phyloP scores from a whole-genome alignment of 2,888 invertebrate genomes.

The Cybosia mesomella region DNA sequence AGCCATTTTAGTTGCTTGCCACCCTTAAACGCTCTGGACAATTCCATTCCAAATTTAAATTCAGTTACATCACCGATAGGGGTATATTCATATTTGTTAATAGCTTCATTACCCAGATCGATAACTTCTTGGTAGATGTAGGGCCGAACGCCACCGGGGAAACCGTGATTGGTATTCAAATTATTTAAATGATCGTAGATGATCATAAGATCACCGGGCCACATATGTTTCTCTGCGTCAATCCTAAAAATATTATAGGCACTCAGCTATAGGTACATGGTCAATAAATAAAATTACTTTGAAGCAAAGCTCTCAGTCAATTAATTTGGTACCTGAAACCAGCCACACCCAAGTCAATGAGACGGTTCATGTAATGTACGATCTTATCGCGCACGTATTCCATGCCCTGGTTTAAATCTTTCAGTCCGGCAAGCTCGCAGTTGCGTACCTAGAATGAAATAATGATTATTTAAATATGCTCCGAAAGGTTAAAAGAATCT shows the following conservation, averaged over 20 bases:
- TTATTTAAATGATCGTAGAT: constrained; percentile 89
- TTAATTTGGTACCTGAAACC: constrained; percentile 88
- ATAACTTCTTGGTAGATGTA: constrained; percentile 93
- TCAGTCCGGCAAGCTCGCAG: constrained; percentile 92
- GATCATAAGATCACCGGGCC: constrained; percentile 90
- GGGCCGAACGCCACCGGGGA: constrained; percentile 87
- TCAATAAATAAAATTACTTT: neutral
- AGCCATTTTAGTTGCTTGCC: constrained; percentile 88
- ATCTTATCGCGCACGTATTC: constrained; percentile 90
- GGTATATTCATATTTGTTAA: constrained; percentile 84
- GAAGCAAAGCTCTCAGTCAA: too few relatives aligned
- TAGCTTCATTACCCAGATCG: constrained; percentile 87
- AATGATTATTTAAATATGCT: neutral
- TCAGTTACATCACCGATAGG: constrained; percentile 90
- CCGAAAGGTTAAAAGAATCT: too few relatives aligned
- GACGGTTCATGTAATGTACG: constrained; percentile 88
- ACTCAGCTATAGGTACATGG: neutral
- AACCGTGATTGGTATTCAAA: constrained; percentile 88
- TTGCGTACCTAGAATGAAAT: constrained; percentile 86
- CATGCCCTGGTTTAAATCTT: constrained; percentile 91
- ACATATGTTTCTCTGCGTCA: constrained; percentile 93
- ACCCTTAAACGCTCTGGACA: constrained; percentile 74
- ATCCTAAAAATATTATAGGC: constrained; percentile 76
- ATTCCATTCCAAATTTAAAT: constrained; percentile 81
- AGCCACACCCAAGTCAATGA: constrained; percentile 90